These are phyloP conservation scores for Pterois miles DNA, from an alignment of 2,797 vertebrate genomes.

Conservation along the genomic window DNA sequence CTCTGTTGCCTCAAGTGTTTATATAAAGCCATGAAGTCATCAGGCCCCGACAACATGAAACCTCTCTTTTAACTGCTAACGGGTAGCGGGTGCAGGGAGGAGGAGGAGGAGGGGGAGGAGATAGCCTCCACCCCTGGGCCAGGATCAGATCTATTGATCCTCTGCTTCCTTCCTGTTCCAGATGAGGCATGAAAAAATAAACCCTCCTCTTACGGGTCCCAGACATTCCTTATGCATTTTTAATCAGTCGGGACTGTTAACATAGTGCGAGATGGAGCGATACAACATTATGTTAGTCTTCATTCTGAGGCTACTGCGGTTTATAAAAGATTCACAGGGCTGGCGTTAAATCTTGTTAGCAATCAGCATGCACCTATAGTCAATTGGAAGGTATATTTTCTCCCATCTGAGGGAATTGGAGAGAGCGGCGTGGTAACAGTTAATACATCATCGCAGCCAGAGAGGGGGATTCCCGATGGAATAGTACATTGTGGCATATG, in stretches of 20 bases:
- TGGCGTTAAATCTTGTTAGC: constrained; percentile 60
- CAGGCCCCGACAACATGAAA: constrained; percentile 67
- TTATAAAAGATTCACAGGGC: constrained; percentile 65
- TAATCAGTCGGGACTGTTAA: constrained; percentile 80
- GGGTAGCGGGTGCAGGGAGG: constrained; percentile 39
- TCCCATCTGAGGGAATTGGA: constrained; percentile 64
- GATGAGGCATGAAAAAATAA: constrained; percentile 80
- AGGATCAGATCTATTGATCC: constrained; percentile 82
- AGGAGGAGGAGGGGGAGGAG: constrained; percentile 52
- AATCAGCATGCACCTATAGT: constrained; percentile 56
- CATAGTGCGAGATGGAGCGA: constrained; percentile 73
- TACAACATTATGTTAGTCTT: constrained; percentile 63
- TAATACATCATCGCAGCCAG: constrained; percentile 80
- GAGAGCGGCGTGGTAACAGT: constrained; percentile 73
- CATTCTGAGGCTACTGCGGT: constrained; percentile 53
- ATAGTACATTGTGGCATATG: constrained; percentile 77
- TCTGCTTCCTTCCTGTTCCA: constrained; percentile 82
- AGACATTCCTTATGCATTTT: constrained; percentile 83
- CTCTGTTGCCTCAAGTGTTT: constrained; percentile 39
- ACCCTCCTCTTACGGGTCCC: constrained; percentile 75
- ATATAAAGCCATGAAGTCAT: constrained; percentile 69
- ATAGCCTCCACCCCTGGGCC: constrained; percentile 66
- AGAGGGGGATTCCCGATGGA: constrained; percentile 75
- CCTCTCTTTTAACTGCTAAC: constrained; percentile 65
- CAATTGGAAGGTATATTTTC: constrained; percentile 61